Conservation (phyloP, 2,797 vertebrate genomes). For the Linurgus olivaceus region DNA sequence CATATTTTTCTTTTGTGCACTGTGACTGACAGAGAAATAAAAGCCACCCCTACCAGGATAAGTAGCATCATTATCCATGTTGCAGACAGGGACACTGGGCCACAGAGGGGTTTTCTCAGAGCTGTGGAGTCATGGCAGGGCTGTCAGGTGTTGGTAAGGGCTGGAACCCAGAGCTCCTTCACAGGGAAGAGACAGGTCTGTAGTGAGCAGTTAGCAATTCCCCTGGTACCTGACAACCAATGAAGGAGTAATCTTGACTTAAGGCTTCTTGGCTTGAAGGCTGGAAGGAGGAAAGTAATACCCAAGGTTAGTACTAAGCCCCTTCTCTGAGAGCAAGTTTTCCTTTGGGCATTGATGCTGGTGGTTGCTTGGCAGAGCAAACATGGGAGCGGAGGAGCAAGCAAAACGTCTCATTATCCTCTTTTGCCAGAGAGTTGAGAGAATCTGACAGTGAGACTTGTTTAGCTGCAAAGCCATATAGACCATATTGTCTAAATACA, state of each 20-base stretch:
- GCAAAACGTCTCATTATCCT: neutral
- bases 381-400: neutral
- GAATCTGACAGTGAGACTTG: slow-evolving; percentile 11
- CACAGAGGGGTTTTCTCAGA: neutral
- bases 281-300: neutral
- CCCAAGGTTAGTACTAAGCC: neutral
- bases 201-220: neutral
- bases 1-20: neutral
- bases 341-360: neutral
- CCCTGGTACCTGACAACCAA: neutral
- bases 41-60: slow-evolving; percentile 10
- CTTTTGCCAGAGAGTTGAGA: neutral
- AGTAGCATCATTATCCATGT: neutral
- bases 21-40: slow-evolving; percentile 1
- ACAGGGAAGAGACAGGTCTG: neutral
- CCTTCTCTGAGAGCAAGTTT: neutral
- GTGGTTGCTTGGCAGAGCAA: neutral
- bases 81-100: neutral
- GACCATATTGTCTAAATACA: slow-evolving; percentile 15
- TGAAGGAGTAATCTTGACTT: neutral
- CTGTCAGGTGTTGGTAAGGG: neutral
- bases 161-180: neutral
- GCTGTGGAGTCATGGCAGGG: neutral
- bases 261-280: neutral
- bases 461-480: slow-evolving; percentile 18